Percentiles rank a stretch among this genome's conserved stretches.
These are phyloP conservation scores for Lagria hirta DNA, from an alignment of 2,888 invertebrate genomes.

Conservation along the genomic window DNA sequence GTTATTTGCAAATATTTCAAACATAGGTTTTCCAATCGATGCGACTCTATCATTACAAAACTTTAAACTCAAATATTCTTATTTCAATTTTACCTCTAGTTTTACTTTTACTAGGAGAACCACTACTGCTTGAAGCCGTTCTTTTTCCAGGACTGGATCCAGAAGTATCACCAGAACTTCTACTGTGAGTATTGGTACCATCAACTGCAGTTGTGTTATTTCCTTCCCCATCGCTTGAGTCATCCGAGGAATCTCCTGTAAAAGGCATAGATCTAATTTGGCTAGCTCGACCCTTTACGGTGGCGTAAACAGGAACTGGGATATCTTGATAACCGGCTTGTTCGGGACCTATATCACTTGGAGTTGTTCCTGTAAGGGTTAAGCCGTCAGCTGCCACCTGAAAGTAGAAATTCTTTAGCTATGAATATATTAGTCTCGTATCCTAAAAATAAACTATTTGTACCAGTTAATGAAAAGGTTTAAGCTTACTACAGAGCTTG, in stretches of 20 bases:
- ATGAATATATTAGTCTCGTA: too few relatives aligned
- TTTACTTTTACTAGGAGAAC: slow-evolving; percentile 78
- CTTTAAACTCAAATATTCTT: too few relatives aligned
- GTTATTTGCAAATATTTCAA: too few relatives aligned
- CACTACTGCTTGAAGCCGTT: slow-evolving; percentile 66
- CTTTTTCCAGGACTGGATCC: slow-evolving; percentile 83
- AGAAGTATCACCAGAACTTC: slow-evolving; percentile 83
- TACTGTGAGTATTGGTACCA: slow-evolving; percentile 69
- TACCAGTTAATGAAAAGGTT: too few relatives aligned
- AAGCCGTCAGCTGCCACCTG: slow-evolving; percentile 61
- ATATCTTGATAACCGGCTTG: slow-evolving; percentile 84
- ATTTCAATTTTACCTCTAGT: slow-evolving; percentile 77
- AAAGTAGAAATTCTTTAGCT: too few relatives aligned
- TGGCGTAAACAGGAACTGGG: slow-evolving; percentile 93
- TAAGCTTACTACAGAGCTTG: too few relatives aligned
- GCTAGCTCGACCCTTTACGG: slow-evolving; percentile 93
- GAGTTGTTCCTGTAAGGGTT: slow-evolving; percentile 52
- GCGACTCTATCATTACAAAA: too few relatives aligned
- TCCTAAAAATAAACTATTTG: too few relatives aligned
- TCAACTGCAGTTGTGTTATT: slow-evolving; percentile 54
- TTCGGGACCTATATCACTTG: slow-evolving; percentile 52
- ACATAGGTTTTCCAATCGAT: too few relatives aligned
- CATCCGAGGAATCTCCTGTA: slow-evolving; percentile 91
- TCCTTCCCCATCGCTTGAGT: slow-evolving; percentile 90
- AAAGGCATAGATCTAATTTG: slow-evolving; percentile 96